Percentiles rank a stretch among this genome's conserved stretches.
Evolutionary conservation across 2,113 vertebrate genomes (phyloP).

Genomic region (Sorex fumeus): DNA sequence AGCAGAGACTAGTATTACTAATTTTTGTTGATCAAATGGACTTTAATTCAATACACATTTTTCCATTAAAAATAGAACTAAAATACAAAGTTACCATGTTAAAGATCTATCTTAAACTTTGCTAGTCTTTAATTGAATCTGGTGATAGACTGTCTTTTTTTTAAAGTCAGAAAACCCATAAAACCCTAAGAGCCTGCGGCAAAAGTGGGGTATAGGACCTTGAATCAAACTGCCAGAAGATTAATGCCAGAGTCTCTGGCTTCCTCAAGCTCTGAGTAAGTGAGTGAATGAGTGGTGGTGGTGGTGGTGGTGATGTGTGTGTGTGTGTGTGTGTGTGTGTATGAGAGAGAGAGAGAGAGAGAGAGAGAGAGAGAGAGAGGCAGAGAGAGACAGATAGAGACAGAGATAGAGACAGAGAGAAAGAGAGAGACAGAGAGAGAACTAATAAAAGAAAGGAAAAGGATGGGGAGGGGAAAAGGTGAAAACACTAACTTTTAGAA

Average conservation of each 20-base stretch:
- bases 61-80: not conserved
- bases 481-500: too few relatives aligned
- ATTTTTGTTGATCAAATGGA: not conserved
- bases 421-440: not conserved
- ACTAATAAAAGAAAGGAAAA: not conserved
- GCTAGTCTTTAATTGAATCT: not conserved
- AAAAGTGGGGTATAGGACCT: not conserved
- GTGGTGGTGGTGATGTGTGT: not conserved
- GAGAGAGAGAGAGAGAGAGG: not conserved
- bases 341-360: not conserved
- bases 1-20: not conserved
- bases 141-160: not conserved
- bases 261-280: not conserved
- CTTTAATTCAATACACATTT: not conserved
- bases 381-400: too few relatives aligned
- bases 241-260: not conserved
- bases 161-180: not conserved
- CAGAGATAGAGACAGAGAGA: not conserved
- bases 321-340: conserved; percentile 1
- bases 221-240: not conserved
- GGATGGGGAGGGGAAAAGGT: not conserved
- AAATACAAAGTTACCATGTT: not conserved
- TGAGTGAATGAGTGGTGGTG: too few relatives aligned
- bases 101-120: not conserved
- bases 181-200: not conserved